phyloP scores from a whole-genome alignment of 2,888 invertebrate genomes.

The Amblyjoppa fuscipennis region DNA sequence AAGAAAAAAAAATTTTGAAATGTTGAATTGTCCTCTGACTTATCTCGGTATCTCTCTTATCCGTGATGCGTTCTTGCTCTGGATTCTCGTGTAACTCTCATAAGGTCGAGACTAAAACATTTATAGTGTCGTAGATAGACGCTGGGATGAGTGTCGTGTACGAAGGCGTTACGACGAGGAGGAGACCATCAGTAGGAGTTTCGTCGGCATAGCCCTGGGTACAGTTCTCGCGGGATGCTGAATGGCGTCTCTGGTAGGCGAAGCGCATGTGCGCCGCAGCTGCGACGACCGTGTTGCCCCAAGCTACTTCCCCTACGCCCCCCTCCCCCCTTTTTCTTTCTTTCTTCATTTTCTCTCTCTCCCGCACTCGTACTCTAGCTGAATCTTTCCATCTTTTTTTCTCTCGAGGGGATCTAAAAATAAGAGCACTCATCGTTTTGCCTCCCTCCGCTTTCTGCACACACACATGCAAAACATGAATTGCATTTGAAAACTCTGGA shows the following conservation, averaged over 20 bases:
- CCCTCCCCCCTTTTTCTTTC: slow-evolving; percentile 19
- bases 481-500: slow-evolving; percentile 49
- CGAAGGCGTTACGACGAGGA: slow-evolving; percentile 57
- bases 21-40: slow-evolving; percentile 11
- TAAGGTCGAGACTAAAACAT: slow-evolving; percentile 77
- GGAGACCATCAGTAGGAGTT: slow-evolving; percentile 22
- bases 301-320: slow-evolving; percentile 45
- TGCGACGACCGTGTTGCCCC: slow-evolving; percentile 74
- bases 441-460: slow-evolving; percentile 12
- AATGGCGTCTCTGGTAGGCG: slow-evolving; percentile 72
- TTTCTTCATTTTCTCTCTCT: slow-evolving; percentile 34
- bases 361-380: not conserved
- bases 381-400: slow-evolving; percentile 27
- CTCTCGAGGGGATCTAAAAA: slow-evolving; percentile 78
- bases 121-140: slow-evolving; percentile 70
- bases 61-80: slow-evolving; percentile 12
- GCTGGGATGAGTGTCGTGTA: slow-evolving; percentile 20
- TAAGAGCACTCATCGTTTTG: slow-evolving; percentile 71
- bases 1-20: not conserved
- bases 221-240: slow-evolving; percentile 71
- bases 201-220: slow-evolving; percentile 51
- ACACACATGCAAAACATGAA: slow-evolving; percentile 38
- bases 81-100: slow-evolving; percentile 48
- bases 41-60: slow-evolving; percentile 23
- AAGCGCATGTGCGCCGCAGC: slow-evolving; percentile 81